These are phyloP conservation scores for Lepisosteus oculatus DNA, from an alignment of 2,113 vertebrate genomes.

Conservation along the genomic window DNA sequence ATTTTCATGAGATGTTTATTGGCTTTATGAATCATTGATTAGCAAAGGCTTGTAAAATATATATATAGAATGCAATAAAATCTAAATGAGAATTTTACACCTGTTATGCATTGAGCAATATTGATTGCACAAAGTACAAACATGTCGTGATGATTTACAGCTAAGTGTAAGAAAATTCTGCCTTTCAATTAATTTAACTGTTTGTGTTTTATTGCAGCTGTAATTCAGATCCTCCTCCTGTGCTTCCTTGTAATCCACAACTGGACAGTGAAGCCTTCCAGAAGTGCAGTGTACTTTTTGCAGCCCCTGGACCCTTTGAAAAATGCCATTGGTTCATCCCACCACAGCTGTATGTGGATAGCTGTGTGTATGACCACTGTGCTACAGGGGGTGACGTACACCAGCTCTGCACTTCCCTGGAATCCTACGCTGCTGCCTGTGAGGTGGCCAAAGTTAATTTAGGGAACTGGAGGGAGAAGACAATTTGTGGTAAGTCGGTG, in stretches of 20 bases:
- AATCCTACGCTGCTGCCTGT: constrained; percentile 66
- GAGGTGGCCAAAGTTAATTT: constrained; percentile 55
- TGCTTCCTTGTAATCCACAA: constrained; percentile 45
- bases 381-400: constrained; percentile 42
- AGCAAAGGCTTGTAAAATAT: too few species aligned
- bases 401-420: constrained; percentile 60
- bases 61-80: too few species aligned
- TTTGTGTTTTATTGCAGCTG: constrained; percentile 48
- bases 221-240: constrained; percentile 31
- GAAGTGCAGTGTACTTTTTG: constrained; percentile 50
- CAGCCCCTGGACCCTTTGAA: constrained; percentile 41
- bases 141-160: too few species aligned
- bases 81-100: too few species aligned
- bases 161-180: not conserved
- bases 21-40: too few species aligned
- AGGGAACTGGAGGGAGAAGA: constrained; percentile 54
- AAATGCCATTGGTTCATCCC: constrained; percentile 59
- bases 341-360: constrained; percentile 54
- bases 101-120: too few species aligned
- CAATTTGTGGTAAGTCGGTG: constrained; percentile 58
- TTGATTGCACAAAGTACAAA: too few species aligned
- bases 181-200: not conserved
- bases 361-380: constrained; percentile 68
- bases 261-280: constrained; percentile 43
- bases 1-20: too few species aligned